These are phyloP conservation scores for Hestina assimilis DNA, from an alignment of 1,140 invertebrate genomes.

Conservation along the genomic window DNA sequence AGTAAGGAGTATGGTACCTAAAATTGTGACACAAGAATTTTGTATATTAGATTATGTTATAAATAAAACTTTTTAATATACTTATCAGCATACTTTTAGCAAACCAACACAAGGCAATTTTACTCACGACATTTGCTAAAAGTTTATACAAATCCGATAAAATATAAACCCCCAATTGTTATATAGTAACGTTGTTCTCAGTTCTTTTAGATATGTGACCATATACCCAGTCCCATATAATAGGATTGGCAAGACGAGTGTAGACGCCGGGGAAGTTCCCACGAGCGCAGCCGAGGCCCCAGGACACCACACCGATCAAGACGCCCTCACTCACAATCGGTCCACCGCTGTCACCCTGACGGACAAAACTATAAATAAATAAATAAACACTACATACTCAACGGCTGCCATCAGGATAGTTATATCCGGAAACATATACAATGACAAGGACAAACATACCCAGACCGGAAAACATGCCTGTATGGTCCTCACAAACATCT, in stretches of 20 bases:
- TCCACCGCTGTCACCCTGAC: conserved; percentile 67
- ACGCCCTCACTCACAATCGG: conserved; percentile 70
- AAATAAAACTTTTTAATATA: neutral
- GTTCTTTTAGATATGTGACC: conserved; percentile 32
- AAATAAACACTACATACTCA: neutral
- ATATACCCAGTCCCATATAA: conserved; percentile 64
- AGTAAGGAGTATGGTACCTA: too few relatives aligned
- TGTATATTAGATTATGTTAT: too few relatives aligned
- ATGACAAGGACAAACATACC: too few relatives aligned
- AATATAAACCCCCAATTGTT: too few relatives aligned
- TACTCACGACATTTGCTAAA: too few relatives aligned
- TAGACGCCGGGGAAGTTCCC: conserved; percentile 82
- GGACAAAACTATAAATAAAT: neutral
- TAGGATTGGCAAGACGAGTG: conserved; percentile 59
- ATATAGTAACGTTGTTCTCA: conserved; percentile 11
- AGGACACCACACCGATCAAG: conserved; percentile 82
- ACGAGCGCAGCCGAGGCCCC: conserved; percentile 81
- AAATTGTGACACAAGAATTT: too few relatives aligned
- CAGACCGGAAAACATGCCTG: too few relatives aligned
- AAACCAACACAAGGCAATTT: too few relatives aligned
- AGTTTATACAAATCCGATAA: too few relatives aligned
- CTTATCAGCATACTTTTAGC: neutral
- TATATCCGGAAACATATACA: too few relatives aligned
- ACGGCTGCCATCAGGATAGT: too few relatives aligned
- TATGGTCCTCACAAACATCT: too few relatives aligned